Conservation (phyloP, 1,140 invertebrate species). For the Apis laboriosa region DNA sequence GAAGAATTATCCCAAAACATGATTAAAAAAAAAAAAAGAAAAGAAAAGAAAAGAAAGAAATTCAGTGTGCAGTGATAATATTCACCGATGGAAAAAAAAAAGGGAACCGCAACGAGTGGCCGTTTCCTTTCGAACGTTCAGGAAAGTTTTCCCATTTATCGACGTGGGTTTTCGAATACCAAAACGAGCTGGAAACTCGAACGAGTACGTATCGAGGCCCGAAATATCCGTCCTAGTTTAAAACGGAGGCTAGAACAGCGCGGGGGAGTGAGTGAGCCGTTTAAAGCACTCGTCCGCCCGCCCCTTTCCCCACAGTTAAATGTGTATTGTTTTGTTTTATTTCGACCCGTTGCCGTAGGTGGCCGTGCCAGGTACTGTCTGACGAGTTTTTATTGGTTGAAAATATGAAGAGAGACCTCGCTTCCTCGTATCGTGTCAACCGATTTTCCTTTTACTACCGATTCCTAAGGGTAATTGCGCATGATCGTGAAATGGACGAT, state of each 20-base stretch:
- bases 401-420: conserved; percentile 59
- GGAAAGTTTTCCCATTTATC: conserved; percentile 75
- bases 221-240: conserved; percentile 74
- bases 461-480: not conserved
- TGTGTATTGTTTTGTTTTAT: conserved; percentile 75
- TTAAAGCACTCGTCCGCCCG: conserved; percentile 53
- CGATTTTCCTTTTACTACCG: not conserved
- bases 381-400: conserved; percentile 60
- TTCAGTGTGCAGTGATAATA: not conserved
- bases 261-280: conserved; percentile 57
- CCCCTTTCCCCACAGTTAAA: conserved; percentile 52
- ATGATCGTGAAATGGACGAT: not conserved
- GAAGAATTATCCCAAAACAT: conserved; percentile 3
- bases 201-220: conserved; percentile 61
- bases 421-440: not conserved
- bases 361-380: conserved; percentile 63
- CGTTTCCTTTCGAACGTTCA: conserved; percentile 58
- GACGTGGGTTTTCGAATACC: conserved; percentile 55
- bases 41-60: not conserved
- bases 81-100: not conserved
- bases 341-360: conserved; percentile 62
- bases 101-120: not conserved
- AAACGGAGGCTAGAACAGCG: conserved; percentile 47
- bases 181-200: conserved; percentile 56
- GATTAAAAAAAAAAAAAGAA: not conserved